Evolutionary conservation across 2,113 vertebrate genomes (phyloP), one percentile per base, ranked within the genome.

Genomic region (Nesoenas mayeri): DNA sequence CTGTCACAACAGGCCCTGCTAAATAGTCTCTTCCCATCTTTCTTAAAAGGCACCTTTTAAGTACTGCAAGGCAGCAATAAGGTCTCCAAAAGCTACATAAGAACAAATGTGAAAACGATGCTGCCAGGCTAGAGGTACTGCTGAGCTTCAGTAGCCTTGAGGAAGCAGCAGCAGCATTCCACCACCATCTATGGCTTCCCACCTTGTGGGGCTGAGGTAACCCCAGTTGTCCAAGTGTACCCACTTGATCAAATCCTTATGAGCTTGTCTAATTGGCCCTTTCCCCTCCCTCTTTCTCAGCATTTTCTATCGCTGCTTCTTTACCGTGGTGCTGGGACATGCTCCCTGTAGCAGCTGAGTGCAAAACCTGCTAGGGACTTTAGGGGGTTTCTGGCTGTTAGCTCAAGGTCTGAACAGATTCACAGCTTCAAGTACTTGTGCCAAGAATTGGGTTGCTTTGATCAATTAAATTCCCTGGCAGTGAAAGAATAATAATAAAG

Each of bases 381-480:
- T n/a, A 60, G 51, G 44, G 72, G 15, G 24, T 67, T 94, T 92
- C 79, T 88, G 79, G 69, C 82, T 74, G 28, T 80, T 78, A 83
- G 28, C 61, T 90, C 57, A 56, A 89, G 75, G 44, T 61, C 53
- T 95, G 79, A 93, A 92, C 77, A 90, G 83, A 86, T 89, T 93
- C 62, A 31, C 83, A 53, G 77, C 80, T 91, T 95, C 86, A 80
- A 96, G 93, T 65, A n/a, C 73, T 96, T 96, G 83, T 86, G 90
- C 90, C 96, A 95, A 93, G 91, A 96, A 75, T 60, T 92, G 86
- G n/a, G 65, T 93, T 72, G 79, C 96, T 97, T 96, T 96, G 96
- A 96, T 96, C 96, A 95, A 72, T 93, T 96, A 95, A 96, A 94
- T 91, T 96, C 85, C 77, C 83, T 95, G 88, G 79, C 90, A 93